Evolutionary conservation across 1,140 invertebrate species (phyloP).

Genomic region (Megalonaias nervosa): DNA sequence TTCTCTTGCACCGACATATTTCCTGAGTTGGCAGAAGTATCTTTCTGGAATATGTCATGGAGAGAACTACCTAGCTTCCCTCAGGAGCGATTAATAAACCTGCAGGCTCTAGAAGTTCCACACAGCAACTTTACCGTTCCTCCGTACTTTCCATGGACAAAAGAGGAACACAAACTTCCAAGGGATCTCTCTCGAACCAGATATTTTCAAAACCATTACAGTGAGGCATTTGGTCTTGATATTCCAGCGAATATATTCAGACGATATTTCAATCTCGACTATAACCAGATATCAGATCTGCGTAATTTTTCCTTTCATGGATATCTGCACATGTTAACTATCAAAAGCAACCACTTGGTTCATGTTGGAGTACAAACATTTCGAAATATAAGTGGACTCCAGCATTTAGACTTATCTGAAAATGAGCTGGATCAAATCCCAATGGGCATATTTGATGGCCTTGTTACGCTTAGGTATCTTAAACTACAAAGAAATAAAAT

Average conservation of each 20-base stretch:
- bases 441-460: constrained; percentile 20
- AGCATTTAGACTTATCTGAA: constrained; percentile 39
- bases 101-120: too few relatives aligned
- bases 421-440: constrained; percentile 39
- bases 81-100: too few relatives aligned
- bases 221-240: constrained; percentile 18
- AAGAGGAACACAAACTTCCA: constrained; percentile 14
- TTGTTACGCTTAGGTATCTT: background rate
- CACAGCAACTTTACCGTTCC: too few relatives aligned
- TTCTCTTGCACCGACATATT: too few relatives aligned
- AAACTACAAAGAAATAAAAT: background rate
- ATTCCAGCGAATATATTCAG: constrained; percentile 37
- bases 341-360: constrained; percentile 34
- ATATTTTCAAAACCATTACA: constrained; percentile 44
- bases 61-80: too few relatives aligned
- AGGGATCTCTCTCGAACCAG: constrained; percentile 37
- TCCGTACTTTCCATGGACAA: constrained; percentile 49
- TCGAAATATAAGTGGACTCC: constrained; percentile 32
- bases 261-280: constrained; percentile 36
- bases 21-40: too few relatives aligned
- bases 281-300: constrained; percentile 42
- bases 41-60: too few relatives aligned
- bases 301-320: constrained; percentile 38
- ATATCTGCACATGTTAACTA: constrained; percentile 39
- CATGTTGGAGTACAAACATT: constrained; percentile 39